Conservation (phyloP, 2,888 invertebrate genomes). For the Glaucopsyche alexis region DNA sequence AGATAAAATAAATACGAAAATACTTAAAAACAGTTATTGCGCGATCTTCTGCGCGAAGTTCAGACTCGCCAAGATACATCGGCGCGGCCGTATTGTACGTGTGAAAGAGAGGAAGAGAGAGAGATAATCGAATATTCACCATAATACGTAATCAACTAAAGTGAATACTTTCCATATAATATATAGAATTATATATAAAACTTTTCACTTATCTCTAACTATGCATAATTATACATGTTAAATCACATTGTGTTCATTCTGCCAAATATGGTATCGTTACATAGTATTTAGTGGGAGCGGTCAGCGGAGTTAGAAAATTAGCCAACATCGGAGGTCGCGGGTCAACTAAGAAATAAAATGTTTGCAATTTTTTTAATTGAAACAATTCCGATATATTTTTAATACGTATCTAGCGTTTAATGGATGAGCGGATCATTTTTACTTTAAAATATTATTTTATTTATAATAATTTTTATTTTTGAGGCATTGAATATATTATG, state of each 20-base stretch:
- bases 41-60: too few relatives aligned
- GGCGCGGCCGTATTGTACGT: too few relatives aligned
- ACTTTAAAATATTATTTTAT: too few relatives aligned
- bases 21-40: too few relatives aligned
- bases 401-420: background rate
- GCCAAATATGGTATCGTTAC: constrained; percentile 26
- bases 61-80: too few relatives aligned
- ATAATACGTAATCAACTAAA: background rate
- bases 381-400: background rate
- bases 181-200: background rate
- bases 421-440: too few relatives aligned
- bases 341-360: background rate
- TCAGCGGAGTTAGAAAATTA: background rate
- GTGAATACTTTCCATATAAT: background rate
- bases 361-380: constrained; percentile 20
- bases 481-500: too few relatives aligned
- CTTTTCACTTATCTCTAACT: background rate
- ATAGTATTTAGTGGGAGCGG: constrained; percentile 1
- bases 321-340: background rate
- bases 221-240: background rate
- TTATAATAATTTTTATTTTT: too few relatives aligned
- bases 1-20: too few relatives aligned
- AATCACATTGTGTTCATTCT: background rate
- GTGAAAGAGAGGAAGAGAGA: too few relatives aligned
- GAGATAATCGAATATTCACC: background rate